Percentiles rank a stretch among this genome's conserved stretches.
phyloP scores from a whole-genome alignment of 1,140 invertebrate species.

The Euura lappo region DNA sequence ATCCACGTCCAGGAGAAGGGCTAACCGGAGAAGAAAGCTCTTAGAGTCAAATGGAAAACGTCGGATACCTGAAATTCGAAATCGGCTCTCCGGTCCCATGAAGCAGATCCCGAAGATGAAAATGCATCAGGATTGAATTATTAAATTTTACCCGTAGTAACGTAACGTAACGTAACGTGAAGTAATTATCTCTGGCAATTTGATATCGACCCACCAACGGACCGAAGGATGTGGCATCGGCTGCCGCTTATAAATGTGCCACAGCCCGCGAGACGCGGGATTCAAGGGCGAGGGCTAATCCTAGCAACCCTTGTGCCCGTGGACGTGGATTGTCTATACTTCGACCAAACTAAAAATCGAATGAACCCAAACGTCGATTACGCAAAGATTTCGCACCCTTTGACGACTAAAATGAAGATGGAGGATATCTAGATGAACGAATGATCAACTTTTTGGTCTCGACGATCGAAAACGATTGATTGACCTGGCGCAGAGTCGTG shows the following conservation, averaged over 20 bases:
- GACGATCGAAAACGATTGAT: too few species aligned
- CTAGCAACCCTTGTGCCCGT: not conserved
- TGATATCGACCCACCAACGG: not conserved
- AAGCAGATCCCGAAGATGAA: too few species aligned
- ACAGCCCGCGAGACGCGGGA: not conserved
- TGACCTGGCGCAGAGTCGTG: not conserved
- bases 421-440: too few species aligned
- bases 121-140: not conserved
- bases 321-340: not conserved
- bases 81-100: too few species aligned
- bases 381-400: not conserved
- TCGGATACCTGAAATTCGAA: not conserved
- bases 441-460: too few species aligned
- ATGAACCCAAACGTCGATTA: not conserved
- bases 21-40: not conserved
- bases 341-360: not conserved
- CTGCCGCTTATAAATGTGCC: slow-evolving; percentile 2
- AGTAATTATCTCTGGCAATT: not conserved
- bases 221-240: slow-evolving; percentile 1
- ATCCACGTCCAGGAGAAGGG: slow-evolving; percentile 20
- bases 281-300: slow-evolving; percentile 2
- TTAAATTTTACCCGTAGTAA: not conserved
- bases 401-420: not conserved
- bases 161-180: not conserved
- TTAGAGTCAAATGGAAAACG: not conserved